Percentiles rank a stretch among this genome's conserved stretches.
Conservation (phyloP, 1,140 invertebrate species). For the Cardiocondyla obscurior region DNA sequence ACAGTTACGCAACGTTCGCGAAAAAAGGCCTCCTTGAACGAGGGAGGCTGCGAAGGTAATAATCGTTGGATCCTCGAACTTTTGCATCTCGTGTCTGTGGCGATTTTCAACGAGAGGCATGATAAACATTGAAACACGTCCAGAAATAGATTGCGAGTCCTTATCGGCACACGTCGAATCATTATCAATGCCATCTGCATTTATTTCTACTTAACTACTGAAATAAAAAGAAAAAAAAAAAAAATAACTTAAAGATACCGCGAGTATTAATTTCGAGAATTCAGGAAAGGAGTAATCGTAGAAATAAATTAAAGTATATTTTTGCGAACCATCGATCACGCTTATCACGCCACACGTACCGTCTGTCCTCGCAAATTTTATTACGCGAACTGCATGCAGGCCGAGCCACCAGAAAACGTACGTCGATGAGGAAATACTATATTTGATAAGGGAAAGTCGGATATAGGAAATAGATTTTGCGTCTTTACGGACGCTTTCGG, state of each 20-base stretch:
- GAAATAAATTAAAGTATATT: not conserved
- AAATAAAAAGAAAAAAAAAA: too few species aligned
- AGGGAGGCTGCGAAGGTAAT: not conserved
- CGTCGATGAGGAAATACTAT: not conserved
- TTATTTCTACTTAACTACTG: too few species aligned
- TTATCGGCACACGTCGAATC: not conserved
- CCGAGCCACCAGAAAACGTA: not conserved
- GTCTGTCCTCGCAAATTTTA: not conserved
- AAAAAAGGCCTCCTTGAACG: slow-evolving; percentile 27
- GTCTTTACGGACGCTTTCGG: not conserved
- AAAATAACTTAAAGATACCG: too few species aligned
- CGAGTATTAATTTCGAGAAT: not conserved
- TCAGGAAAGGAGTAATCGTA: not conserved
- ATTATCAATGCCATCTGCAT: not conserved
- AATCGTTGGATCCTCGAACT: slow-evolving; percentile 37
- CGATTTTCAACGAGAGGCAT: not conserved
- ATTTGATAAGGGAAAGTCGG: not conserved
- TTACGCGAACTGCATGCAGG: slow-evolving; percentile 7
- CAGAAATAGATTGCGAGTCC: not conserved
- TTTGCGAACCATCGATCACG: not conserved
- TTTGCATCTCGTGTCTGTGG: not conserved
- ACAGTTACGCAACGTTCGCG: slow-evolving; percentile 12
- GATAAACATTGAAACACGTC: not conserved
- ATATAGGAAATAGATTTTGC: slow-evolving; percentile 1
- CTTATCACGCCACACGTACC: not conserved